Conservation (phyloP, 1,140 invertebrate species). For the Pseudobourletiella spinata region DNA sequence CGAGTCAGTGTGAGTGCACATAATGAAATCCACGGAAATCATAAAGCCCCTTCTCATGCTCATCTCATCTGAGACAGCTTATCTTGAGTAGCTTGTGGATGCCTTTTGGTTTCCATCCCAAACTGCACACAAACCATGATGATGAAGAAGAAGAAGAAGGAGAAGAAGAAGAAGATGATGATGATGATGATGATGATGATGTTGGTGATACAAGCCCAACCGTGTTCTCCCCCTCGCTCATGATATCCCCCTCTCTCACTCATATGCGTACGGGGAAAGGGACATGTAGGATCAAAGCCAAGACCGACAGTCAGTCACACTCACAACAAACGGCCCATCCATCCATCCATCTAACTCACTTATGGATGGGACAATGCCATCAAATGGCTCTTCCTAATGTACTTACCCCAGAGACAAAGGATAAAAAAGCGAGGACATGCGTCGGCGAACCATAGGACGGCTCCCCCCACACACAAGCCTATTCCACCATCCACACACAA, state of each 20-base stretch:
- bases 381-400: neutral
- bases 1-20: constrained; percentile 22
- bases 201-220: too few relatives aligned
- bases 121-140: neutral
- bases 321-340: constrained; percentile 9
- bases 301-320: neutral
- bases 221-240: too few relatives aligned
- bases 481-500: neutral
- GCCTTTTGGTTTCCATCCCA: constrained; percentile 19
- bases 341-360: constrained; percentile 20
- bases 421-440: neutral
- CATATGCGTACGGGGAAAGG: too few relatives aligned
- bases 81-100: constrained; percentile 24
- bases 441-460: neutral
- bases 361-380: neutral
- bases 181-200: too few relatives aligned
- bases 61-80: constrained; percentile 25
- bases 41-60: constrained; percentile 20
- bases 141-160: neutral
- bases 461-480: neutral
- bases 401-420: neutral
- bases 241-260: too few relatives aligned
- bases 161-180: neutral
- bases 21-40: constrained; percentile 28
- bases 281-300: too few relatives aligned